phyloP scores from a whole-genome alignment of 2,113 vertebrate species.

The Austrofundulus limnaeus region DNA sequence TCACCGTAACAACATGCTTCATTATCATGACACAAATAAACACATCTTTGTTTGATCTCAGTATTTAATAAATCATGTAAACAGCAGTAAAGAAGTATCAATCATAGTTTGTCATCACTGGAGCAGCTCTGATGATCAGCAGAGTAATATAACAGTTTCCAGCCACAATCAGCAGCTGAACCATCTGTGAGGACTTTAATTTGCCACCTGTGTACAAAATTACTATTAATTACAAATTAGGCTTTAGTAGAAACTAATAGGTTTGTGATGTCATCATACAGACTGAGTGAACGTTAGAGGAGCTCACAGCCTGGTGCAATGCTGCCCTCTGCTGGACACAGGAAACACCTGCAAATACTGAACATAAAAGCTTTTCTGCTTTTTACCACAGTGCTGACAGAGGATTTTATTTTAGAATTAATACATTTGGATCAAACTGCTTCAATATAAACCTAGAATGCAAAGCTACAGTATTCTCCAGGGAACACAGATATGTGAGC shows the following conservation, averaged over 20 bases:
- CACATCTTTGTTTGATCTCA: not conserved
- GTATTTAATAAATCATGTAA: not conserved
- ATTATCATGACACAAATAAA: slow-evolving; percentile 14
- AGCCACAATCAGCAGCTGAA: slow-evolving; percentile 19
- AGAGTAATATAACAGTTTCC: not conserved
- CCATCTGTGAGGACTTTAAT: slow-evolving; percentile 30
- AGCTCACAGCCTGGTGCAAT: slow-evolving; percentile 16
- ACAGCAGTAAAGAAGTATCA: slow-evolving; percentile 7
- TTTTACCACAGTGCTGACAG: too few species aligned
- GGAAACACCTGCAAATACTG: not conserved
- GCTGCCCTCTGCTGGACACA: slow-evolving; percentile 57
- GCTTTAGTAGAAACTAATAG: slow-evolving; percentile 10
- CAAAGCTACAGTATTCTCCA: too few species aligned
- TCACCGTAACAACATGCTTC: slow-evolving; percentile 1
- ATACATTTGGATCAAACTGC: not conserved
- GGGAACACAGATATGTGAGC: too few species aligned
- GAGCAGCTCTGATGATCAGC: slow-evolving; percentile 10
- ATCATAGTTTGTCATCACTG: slow-evolving; percentile 23
- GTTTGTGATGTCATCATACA: not conserved
- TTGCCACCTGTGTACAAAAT: slow-evolving; percentile 19
- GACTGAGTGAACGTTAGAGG: not conserved
- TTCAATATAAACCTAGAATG: not conserved
- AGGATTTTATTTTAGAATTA: not conserved
- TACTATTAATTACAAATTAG: not conserved
- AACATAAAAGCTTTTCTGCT: not conserved